phyloP scores from a whole-genome alignment of 2,113 vertebrate species.

The Microtus ochrogaster region DNA sequence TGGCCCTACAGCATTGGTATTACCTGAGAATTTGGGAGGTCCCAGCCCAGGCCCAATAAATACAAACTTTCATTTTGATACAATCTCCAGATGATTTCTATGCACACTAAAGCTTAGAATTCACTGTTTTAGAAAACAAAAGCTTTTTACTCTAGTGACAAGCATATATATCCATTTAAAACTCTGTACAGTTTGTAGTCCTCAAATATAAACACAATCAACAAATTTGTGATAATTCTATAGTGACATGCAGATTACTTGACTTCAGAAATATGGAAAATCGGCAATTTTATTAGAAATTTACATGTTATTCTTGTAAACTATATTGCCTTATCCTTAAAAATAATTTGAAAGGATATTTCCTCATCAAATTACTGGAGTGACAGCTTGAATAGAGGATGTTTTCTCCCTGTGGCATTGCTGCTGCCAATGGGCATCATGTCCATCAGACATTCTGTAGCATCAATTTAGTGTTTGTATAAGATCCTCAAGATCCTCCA shows the following conservation, averaged over 20 bases:
- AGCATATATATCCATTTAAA: slow-evolving; percentile 29
- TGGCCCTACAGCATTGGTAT: not conserved
- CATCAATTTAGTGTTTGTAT: slow-evolving; percentile 67
- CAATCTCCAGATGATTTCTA: not conserved
- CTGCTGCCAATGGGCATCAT: slow-evolving; percentile 71
- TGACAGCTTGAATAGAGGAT: slow-evolving; percentile 58
- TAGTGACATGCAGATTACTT: slow-evolving; percentile 34
- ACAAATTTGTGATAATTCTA: slow-evolving; percentile 52
- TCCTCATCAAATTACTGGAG: slow-evolving; percentile 51
- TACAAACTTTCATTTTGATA: slow-evolving; percentile 23
- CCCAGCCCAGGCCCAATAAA: not conserved
- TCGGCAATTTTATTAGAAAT: slow-evolving; percentile 51
- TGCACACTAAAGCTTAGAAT: not conserved
- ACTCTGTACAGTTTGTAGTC: not conserved
- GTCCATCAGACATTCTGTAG: slow-evolving; percentile 68
- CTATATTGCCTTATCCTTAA: slow-evolving; percentile 17
- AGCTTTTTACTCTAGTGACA: slow-evolving; percentile 40
- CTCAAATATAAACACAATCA: slow-evolving; percentile 44
- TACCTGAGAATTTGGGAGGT: not conserved
- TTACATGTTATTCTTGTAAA: slow-evolving; percentile 57
- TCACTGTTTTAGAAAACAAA: slow-evolving; percentile 35
- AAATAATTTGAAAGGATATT: slow-evolving; percentile 32
- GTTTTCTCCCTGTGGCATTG: slow-evolving; percentile 57
- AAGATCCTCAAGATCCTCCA: slow-evolving; percentile 67
- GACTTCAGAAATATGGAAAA: slow-evolving; percentile 61